phyloP scores from a whole-genome alignment of 2,888 invertebrate species.

The Tromatobia lineatoria region DNA sequence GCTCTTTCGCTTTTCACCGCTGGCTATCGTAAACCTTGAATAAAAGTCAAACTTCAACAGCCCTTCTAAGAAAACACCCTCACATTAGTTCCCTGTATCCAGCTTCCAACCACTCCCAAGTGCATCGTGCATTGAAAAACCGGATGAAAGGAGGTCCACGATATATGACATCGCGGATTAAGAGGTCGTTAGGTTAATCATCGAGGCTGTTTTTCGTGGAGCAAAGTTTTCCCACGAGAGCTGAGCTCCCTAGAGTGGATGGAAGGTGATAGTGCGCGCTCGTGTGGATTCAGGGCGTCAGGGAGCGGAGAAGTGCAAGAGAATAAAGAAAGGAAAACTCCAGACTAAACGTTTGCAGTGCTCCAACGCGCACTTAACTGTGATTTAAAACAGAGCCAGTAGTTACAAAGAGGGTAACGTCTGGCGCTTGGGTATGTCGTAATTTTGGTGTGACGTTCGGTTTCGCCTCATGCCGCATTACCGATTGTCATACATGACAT shows the following conservation, averaged over 20 bases:
- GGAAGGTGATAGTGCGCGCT: conserved; percentile 4
- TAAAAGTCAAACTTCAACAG: conserved; percentile 8
- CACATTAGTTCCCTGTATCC: conserved; percentile 2
- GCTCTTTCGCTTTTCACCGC: conserved; percentile 11
- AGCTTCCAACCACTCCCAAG: conserved; percentile 31
- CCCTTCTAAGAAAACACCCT: conserved; percentile 19
- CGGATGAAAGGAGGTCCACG: conserved; percentile 23
- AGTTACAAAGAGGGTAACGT: conserved; percentile 17
- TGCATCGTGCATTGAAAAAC: conserved; percentile 14
- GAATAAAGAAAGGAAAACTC: conserved; percentile 25
- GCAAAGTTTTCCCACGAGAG: conserved; percentile 61
- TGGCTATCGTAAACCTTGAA: background rate
- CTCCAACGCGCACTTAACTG: conserved; percentile 41
- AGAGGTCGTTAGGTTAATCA: conserved; percentile 59
- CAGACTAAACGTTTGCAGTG: conserved; percentile 17
- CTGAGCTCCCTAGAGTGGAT: conserved; percentile 20
- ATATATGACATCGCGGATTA: conserved; percentile 29
- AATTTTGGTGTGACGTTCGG: conserved; percentile 7
- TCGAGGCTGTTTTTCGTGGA: conserved; percentile 27
- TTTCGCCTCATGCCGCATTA: background rate
- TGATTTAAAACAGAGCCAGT: conserved; percentile 51
- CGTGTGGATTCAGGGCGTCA: background rate
- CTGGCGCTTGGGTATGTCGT: background rate
- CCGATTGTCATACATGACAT: conserved; percentile 4
- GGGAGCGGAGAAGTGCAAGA: conserved; percentile 13